A percentile compares a stretch with the other conserved stretches of the same genome.
phyloP scores from a whole-genome alignment of 64 coral and sea anemone genomes.

The Pocillopora verrucosa region DNA sequence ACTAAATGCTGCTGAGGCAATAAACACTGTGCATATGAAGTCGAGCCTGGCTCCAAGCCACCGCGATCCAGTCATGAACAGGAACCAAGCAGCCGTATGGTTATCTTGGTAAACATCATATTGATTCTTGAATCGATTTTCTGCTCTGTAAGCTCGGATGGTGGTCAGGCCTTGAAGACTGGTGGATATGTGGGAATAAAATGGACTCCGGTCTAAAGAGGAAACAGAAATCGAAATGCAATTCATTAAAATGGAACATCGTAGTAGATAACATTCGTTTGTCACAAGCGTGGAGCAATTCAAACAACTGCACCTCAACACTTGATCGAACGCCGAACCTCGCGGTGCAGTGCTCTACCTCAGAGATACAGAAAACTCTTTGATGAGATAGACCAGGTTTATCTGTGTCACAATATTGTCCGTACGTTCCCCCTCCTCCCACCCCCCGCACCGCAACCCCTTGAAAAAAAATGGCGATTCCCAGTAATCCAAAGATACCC shows the following conservation, averaged over 20 bases:
- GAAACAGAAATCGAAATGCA: neutral
- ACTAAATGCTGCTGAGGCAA: conserved; percentile 55
- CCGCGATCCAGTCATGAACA: conserved; percentile 51
- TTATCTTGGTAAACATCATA: conserved; percentile 71
- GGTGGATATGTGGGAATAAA: conserved; percentile 95
- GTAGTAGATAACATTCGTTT: neutral
- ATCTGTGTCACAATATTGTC: too few species aligned
- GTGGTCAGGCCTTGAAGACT: conserved; percentile 90
- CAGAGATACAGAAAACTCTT: too few species aligned
- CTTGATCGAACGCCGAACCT: too few species aligned
- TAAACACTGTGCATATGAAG: conserved; percentile 69
- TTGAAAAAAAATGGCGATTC: too few species aligned
- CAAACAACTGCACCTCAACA: too few species aligned
- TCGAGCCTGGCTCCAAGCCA: conserved; percentile 91
- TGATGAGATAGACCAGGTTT: too few species aligned
- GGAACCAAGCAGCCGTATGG: conserved; percentile 66
- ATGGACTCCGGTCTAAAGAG: conserved; percentile 86
- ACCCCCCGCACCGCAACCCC: too few species aligned
- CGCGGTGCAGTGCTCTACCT: too few species aligned
- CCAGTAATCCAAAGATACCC: too few species aligned
- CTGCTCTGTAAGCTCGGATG: conserved; percentile 77
- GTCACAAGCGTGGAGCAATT: neutral
- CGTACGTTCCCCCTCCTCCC: too few species aligned
- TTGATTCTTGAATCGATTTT: conserved; percentile 58
- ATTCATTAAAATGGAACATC: neutral